These are phyloP conservation scores for Ovis aries DNA, from an alignment of 2,113 vertebrate species.

Conservation along the genomic window DNA sequence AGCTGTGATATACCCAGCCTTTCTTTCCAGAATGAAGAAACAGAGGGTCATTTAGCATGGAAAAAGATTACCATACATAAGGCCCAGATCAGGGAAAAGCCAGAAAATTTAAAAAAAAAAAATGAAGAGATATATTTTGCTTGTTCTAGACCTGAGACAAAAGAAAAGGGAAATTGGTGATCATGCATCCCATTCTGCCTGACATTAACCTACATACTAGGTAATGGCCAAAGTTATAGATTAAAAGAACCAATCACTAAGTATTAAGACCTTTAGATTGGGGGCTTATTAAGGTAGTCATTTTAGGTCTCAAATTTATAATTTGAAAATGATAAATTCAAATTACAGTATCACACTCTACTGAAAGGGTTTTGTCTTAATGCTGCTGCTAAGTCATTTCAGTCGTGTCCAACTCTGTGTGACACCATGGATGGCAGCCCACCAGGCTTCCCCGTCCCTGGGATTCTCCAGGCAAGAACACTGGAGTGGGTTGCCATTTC, in stretches of 20 bases:
- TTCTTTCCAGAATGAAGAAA: not conserved
- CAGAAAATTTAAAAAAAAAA: not conserved
- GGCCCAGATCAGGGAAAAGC: not conserved
- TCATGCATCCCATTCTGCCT: not conserved
- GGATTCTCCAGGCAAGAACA: no score
- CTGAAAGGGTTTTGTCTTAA: not conserved
- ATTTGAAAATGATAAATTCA: not conserved
- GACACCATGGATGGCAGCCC: no score
- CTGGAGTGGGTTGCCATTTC: no score
- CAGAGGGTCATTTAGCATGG: not conserved
- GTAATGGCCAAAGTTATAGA: not conserved
- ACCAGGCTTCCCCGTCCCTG: fast-evolving
- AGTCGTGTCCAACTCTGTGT: no score
- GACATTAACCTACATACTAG: not conserved
- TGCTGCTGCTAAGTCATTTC: no score
- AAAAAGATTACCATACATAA: not conserved
- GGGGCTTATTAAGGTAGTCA: not conserved
- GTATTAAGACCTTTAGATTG: not conserved
- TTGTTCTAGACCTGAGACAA: not conserved
- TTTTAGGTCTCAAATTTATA: not conserved
- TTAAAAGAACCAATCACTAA: not conserved
- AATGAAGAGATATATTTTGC: not conserved
- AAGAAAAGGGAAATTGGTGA: not conserved
- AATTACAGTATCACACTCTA: not conserved
- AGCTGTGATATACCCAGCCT: not conserved